Conservation (phyloP, 2,888 invertebrate genomes). For the Bugulina stolonifera region DNA sequence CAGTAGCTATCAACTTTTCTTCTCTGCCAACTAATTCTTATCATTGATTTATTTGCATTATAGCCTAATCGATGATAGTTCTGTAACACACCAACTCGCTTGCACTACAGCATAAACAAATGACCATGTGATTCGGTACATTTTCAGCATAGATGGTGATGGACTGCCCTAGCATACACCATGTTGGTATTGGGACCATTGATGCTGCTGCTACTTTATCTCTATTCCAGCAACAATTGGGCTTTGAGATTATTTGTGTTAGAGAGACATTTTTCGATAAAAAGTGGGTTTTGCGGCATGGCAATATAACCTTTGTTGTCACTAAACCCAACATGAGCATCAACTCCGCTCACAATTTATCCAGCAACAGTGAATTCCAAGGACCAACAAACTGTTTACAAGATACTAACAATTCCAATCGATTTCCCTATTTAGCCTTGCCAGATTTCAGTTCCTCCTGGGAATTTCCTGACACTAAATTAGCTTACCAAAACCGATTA, state of each 20-base stretch:
- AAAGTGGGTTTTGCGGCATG: constrained; percentile 1
- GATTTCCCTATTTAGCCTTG: neutral
- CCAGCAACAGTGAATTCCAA: too few relatives aligned
- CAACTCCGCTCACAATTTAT: too few relatives aligned
- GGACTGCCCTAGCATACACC: neutral
- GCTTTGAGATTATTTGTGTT: neutral
- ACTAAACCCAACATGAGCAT: neutral
- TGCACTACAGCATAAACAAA: too few relatives aligned
- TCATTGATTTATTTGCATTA: neutral
- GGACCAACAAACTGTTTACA: neutral
- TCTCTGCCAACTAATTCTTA: neutral
- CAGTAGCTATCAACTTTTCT: neutral
- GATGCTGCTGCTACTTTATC: neutral
- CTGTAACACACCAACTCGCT: too few relatives aligned
- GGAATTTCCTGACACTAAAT: neutral
- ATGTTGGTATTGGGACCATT: neutral
- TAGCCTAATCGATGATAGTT: too few relatives aligned
- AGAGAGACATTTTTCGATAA: neutral
- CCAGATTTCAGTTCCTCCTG: neutral
- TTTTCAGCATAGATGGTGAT: too few relatives aligned
- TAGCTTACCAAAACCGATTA: neutral
- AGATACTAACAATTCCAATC: neutral
- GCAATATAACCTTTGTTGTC: neutral
- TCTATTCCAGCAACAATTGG: neutral
- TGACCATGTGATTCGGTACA: too few relatives aligned